These are phyloP conservation scores for Scarus forsteni DNA, from an alignment of 2,797 vertebrate species.

Conservation along the genomic window DNA sequence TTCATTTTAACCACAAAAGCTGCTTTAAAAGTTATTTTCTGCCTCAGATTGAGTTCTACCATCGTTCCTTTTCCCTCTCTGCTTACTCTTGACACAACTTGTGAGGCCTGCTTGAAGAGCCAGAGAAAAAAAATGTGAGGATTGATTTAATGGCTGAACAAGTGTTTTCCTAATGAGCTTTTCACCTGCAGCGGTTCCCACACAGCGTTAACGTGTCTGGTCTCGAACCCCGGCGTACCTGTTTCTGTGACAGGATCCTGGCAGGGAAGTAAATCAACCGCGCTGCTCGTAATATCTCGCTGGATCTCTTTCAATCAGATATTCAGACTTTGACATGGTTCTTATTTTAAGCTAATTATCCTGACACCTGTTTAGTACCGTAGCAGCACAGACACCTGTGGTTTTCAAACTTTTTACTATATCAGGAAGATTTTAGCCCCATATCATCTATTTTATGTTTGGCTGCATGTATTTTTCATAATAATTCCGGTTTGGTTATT, in stretches of 20 bases:
- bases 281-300: background rate
- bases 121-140: slow-evolving; percentile 37
- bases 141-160: slow-evolving; percentile 18
- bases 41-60: slow-evolving; percentile 3
- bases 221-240: slow-evolving; percentile 57
- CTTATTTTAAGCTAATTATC: no score
- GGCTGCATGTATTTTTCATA: no score
- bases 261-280: slow-evolving; percentile 5
- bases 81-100: background rate
- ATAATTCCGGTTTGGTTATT: no score
- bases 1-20: background rate
- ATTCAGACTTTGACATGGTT: no score
- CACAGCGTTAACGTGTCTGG: slow-evolving; percentile 37
- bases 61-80: background rate
- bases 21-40: background rate
- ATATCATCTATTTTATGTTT: no score
- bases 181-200: slow-evolving; percentile 68
- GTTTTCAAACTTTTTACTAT: no score
- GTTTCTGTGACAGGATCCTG: slow-evolving; percentile 35
- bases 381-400: no score
- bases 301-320: background rate
- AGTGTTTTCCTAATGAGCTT: slow-evolving; percentile 24
- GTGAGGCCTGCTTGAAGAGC: background rate
- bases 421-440: no score
- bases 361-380: no score